Evolutionary conservation across 2,888 invertebrate species (phyloP).

Genomic region (Antheraea assamensis): DNA sequence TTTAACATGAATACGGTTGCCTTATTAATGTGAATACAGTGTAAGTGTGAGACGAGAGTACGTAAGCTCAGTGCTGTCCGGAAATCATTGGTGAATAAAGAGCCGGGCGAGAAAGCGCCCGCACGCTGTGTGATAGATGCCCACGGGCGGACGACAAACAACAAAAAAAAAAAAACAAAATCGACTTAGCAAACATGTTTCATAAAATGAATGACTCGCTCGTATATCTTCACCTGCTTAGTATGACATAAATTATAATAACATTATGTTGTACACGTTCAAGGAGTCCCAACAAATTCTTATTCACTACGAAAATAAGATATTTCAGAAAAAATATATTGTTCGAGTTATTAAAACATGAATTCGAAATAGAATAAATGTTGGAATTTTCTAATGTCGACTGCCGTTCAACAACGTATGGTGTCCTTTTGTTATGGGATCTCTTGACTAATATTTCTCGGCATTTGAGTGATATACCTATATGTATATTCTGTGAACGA

Average conservation of each 20-base stretch:
- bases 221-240: conserved; percentile 82
- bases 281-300: conserved; percentile 80
- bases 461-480: neutral
- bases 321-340: conserved; percentile 67
- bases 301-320: conserved; percentile 78
- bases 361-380: conserved; percentile 64
- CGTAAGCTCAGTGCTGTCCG: conserved; percentile 50
- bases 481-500: neutral
- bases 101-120: conserved; percentile 75
- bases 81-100: conserved; percentile 78
- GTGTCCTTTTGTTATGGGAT: conserved; percentile 52
- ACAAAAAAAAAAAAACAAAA: conserved; percentile 77
- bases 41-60: neutral
- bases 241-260: conserved; percentile 82
- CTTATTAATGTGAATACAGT: neutral
- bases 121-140: conserved; percentile 81
- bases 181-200: conserved; percentile 81
- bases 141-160: conserved; percentile 71
- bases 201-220: conserved; percentile 80
- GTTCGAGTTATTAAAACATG: conserved; percentile 66
- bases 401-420: conserved; percentile 51
- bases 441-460: conserved; percentile 41
- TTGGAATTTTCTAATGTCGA: conserved; percentile 56
- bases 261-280: conserved; percentile 80
- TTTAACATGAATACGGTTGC: neutral